phyloP scores from a whole-genome alignment of 2,888 invertebrate species.

The Sinotaia quadrata region DNA sequence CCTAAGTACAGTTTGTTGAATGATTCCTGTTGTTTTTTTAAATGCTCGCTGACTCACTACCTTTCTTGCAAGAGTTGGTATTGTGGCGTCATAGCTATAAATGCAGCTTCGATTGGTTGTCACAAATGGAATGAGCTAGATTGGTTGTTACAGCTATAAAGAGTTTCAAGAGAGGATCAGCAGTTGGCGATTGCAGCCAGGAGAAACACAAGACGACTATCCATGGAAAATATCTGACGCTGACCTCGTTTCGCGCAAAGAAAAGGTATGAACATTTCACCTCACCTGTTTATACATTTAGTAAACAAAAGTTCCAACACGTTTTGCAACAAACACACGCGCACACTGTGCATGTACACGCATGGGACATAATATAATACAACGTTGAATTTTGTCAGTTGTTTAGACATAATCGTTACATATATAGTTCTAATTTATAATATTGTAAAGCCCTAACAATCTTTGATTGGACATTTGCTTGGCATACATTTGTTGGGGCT shows the following conservation, averaged over 20 bases:
- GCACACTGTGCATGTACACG: not conserved
- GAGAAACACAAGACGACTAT: conserved; percentile 76
- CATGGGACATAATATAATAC: not conserved
- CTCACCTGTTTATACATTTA: not conserved
- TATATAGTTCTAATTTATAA: too few species aligned
- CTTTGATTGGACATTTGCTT: too few species aligned
- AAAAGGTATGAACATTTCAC: conserved; percentile 42
- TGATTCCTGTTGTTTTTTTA: too few species aligned
- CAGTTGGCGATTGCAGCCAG: conserved; percentile 73
- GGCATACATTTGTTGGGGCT: too few species aligned
- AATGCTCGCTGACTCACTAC: too few species aligned
- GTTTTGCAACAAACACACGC: not conserved
- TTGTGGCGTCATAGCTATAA: too few species aligned
- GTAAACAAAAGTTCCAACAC: not conserved
- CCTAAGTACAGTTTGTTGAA: too few species aligned
- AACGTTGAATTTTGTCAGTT: not conserved
- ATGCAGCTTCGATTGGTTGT: too few species aligned
- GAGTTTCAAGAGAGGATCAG: conserved; percentile 66
- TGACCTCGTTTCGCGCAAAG: conserved; percentile 76
- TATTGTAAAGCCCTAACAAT: too few species aligned
- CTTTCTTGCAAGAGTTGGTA: too few species aligned
- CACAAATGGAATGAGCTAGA: too few species aligned
- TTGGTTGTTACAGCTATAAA: conserved; percentile 55
- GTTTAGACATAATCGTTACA: not conserved
- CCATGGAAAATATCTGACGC: conserved; percentile 67